A percentile compares a stretch with the other conserved stretches of the same genome.
phyloP scores from a whole-genome alignment of 2,888 invertebrate species.

The Drosophila barbarae region DNA sequence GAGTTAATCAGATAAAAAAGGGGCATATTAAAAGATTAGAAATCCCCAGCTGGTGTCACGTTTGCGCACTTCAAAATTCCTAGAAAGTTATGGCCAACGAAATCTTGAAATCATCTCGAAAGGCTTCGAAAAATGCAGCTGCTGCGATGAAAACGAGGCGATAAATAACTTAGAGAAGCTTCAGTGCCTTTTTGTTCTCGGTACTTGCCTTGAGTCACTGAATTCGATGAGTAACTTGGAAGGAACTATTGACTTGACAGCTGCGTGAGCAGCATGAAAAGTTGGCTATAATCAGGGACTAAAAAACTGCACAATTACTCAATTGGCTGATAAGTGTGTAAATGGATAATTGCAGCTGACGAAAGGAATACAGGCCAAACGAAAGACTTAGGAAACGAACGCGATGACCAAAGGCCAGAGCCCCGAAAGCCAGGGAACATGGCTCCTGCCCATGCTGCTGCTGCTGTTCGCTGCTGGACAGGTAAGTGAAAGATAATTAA shows the following conservation, averaged over 20 bases:
- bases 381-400: conserved; percentile 71
- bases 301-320: conserved; percentile 48
- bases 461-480: conserved; percentile 53
- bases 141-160: conserved; percentile 38
- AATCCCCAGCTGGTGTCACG: conserved; percentile 53
- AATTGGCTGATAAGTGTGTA: conserved; percentile 51
- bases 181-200: conserved; percentile 41
- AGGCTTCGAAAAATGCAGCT: conserved; percentile 41
- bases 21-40: conserved; percentile 67
- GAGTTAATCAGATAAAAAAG: conserved; percentile 33
- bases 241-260: conserved; percentile 23
- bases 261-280: conserved; percentile 66
- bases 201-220: conserved; percentile 49
- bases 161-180: conserved; percentile 41
- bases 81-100: conserved; percentile 61
- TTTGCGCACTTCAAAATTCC: conserved; percentile 56
- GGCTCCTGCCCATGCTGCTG: conserved; percentile 63
- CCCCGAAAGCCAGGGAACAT: conserved; percentile 31
- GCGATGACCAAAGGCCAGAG: conserved; percentile 51
- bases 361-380: conserved; percentile 52
- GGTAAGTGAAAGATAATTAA: conserved; percentile 64
- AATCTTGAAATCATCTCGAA: conserved; percentile 38
- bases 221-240: conserved; percentile 47
- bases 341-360: conserved; percentile 54
- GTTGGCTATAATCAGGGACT: conserved; percentile 47